Evolutionary conservation across 2,797 vertebrate species (phyloP), one percentile per base, ranked within the genome.

Genomic region (Tympanoctomys barrerae): DNA sequence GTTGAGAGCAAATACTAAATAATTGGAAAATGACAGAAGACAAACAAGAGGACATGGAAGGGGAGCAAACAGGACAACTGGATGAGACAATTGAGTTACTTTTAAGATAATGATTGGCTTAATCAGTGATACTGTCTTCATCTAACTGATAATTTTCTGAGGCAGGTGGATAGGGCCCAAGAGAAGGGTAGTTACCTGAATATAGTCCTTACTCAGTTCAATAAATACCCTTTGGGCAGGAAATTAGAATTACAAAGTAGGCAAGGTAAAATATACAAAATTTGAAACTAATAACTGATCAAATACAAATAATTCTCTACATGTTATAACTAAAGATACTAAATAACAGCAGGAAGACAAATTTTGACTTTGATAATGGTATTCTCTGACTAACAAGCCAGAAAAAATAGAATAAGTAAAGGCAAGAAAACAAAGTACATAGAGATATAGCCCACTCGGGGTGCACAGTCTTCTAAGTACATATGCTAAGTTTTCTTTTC

Each of bases 191-290:
- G 52, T 87, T 78, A 61, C 83, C 57, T 83, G 52, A 89, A 80
- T 46, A 81, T 1, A 77, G 39, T 73, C 94, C 59, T 73, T 36
- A 90, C 49, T 93, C 62, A 95, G 57, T 68, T 68, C 28, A 81
- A 85, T 64, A 91, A 31, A 90, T 21, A 83, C 42, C 77, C 10
- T 46, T 91, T 62, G 49, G 64, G n/a, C 3, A 88, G 73, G 19
- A 57, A 93, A 91, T 73, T 5, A 87, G 36, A 89, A 73, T 87
- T 75, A 80, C 10, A 87, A 95, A 95, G 16, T 24, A 61, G 36
- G 12, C 19, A 77, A 88, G 28, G 81, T 91, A 85, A 90, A 82
- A 33, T 71, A 64, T 66, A 86, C 86, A 49, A 89, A 28, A 87
- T 81, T 28, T 36, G 68, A 96, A 87, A 31, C 68, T 71, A 94